Percentiles rank a stretch among this genome's conserved stretches.
phyloP scores from a whole-genome alignment of 2,888 invertebrate species.

The Athetis lepigone region DNA sequence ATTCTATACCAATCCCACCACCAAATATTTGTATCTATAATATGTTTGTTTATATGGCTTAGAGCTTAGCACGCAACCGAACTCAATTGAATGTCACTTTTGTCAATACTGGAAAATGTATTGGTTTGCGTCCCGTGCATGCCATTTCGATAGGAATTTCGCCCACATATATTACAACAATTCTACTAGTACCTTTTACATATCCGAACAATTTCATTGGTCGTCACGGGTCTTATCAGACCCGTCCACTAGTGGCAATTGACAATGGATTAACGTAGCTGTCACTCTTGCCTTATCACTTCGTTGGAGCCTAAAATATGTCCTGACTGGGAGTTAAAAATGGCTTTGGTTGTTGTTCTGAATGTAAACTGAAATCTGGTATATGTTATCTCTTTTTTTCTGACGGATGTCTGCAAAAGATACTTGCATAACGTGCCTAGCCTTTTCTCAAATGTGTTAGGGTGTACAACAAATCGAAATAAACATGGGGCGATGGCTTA shows the following conservation, averaged over 20 bases:
- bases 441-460: no score
- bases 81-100: constrained; percentile 1
- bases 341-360: neutral
- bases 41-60: neutral
- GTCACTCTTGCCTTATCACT: constrained; percentile 15
- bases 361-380: neutral
- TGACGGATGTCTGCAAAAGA: neutral
- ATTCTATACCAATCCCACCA: neutral
- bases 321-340: constrained; percentile 5
- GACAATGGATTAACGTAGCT: constrained; percentile 31
- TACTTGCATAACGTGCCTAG: no score
- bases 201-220: constrained; percentile 12
- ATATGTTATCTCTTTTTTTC: neutral
- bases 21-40: neutral
- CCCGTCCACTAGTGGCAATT: constrained; percentile 11
- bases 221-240: constrained; percentile 25
- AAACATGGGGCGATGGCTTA: no score
- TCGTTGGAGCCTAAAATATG: neutral
- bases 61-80: neutral
- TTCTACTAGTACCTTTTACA: constrained; percentile 14
- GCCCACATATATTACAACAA: neutral
- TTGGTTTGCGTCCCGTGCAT: constrained; percentile 1
- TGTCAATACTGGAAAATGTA: neutral
- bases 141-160: constrained; percentile 2
- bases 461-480: no score